Evolutionary conservation across 64 coral and sea anemone species (phyloP).

Genomic region (Stylophora pistillata): DNA sequence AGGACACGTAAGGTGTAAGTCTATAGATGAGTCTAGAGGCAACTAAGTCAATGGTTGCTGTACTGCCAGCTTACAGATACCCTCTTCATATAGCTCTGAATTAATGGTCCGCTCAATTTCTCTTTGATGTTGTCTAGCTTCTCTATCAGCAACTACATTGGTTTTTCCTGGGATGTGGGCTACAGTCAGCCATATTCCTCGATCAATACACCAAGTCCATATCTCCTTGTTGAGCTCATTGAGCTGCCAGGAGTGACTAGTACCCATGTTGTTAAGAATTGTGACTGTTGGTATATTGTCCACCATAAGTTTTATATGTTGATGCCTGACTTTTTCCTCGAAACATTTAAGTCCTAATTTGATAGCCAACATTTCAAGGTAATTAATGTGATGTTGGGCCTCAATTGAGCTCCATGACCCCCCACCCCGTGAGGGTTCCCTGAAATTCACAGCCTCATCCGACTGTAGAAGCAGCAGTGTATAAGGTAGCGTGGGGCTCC

Average conservation of each 20-base stretch:
- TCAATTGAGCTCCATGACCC: constrained; percentile 16
- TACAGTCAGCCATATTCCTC: constrained; percentile 62
- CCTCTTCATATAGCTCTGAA: constrained; percentile 25
- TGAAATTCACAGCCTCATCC: constrained; percentile 12
- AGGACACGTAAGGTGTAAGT: constrained; percentile 43
- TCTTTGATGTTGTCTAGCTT: not conserved
- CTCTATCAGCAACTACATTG: constrained; percentile 18
- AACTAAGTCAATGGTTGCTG: constrained; percentile 59
- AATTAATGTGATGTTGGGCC: constrained; percentile 49
- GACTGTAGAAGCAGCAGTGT: constrained; percentile 5
- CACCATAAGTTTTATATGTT: constrained; percentile 42
- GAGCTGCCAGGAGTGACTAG: constrained; percentile 38
- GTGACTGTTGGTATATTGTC: constrained; percentile 52
- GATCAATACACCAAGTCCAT: constrained; percentile 55
- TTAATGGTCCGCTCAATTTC: constrained; percentile 50
- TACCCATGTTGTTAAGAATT: constrained; percentile 50
- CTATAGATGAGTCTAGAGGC: constrained; percentile 57
- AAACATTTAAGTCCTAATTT: constrained; percentile 42
- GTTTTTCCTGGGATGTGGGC: constrained; percentile 49
- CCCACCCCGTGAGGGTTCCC: constrained; percentile 17
- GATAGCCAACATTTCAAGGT: constrained; percentile 31
- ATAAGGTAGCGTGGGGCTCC: not conserved
- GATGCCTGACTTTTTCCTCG: constrained; percentile 19
- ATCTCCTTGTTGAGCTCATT: constrained; percentile 58
- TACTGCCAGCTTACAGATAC: constrained; percentile 21